Evolutionary conservation across 1,140 invertebrate genomes (phyloP).

Genomic region (Ericerus pela): DNA sequence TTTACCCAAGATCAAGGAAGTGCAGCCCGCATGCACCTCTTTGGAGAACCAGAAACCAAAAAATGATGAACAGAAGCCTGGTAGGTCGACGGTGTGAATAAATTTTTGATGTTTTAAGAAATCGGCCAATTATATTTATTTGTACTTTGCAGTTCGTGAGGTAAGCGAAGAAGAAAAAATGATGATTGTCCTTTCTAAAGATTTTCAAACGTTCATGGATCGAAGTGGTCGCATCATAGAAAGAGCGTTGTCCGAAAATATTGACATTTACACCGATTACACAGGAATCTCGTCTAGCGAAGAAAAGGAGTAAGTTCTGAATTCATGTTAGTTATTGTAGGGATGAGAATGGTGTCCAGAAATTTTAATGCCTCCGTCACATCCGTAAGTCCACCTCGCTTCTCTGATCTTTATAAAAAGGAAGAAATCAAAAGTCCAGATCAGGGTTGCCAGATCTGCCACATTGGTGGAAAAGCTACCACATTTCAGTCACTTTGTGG

Average conservation of each 20-base stretch:
- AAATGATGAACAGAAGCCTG: slow-evolving; percentile 44
- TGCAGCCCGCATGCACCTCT: slow-evolving; percentile 71
- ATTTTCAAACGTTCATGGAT: slow-evolving; percentile 84
- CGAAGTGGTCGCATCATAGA: slow-evolving; percentile 77
- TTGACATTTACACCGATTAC: slow-evolving; percentile 91
- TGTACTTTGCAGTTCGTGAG: slow-evolving; percentile 55
- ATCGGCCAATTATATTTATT: background rate
- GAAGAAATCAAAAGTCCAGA: too few relatives aligned
- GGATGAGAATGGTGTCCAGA: too few relatives aligned
- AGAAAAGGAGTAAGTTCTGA: slow-evolving; percentile 49
- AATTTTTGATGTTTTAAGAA: background rate
- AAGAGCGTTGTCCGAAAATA: slow-evolving; percentile 72
- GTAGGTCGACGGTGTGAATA: slow-evolving; percentile 19
- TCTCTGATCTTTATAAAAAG: too few relatives aligned
- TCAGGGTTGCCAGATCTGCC: too few relatives aligned
- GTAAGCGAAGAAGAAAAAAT: slow-evolving; percentile 93
- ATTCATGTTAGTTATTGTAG: too few relatives aligned
- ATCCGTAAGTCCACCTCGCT: too few relatives aligned
- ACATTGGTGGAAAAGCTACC: too few relatives aligned
- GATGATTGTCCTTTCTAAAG: slow-evolving; percentile 82
- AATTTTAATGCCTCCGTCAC: too few relatives aligned
- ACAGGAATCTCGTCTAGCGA: slow-evolving; percentile 62
- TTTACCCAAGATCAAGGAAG: slow-evolving; percentile 86
- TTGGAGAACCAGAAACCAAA: slow-evolving; percentile 52
- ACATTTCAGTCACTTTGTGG: too few relatives aligned